Evolutionary conservation across 2,888 invertebrate species (phyloP), one percentile per base, ranked within the genome.

Genomic region (Pheosia tremula): DNA sequence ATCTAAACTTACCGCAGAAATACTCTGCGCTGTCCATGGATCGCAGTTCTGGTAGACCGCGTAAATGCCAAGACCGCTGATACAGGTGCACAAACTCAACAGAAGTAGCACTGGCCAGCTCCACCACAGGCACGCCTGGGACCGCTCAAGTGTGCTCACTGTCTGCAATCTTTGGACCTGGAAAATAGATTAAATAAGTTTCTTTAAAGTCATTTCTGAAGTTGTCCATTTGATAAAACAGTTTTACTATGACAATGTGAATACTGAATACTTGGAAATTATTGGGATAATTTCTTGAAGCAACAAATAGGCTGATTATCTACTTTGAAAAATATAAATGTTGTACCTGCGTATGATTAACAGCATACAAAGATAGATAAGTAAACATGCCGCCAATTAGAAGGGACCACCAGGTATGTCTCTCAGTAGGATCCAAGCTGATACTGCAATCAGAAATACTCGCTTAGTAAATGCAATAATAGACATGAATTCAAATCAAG

Each of bases 371-470:
- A 0, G 98, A 96, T 52, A 97, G 84, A 81, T 96, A 98, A 0
- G 97, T 97, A 59, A 97, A 95, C 49, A 96, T 87, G 0, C 98
- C 98, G n/a, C 98, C 98, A 58, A 98, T 93, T 5, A 95, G 89
- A 39, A 98, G 93, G 0, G 96, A 96, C 95, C 97, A 98, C 95
- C 97, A 96, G 0, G 97, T 96, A 74, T 98, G 97, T n/a, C 98
- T 94, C 58, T 95, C 95, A 0, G 97, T 98, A 5, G 97, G 98
- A 89, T 98, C 97, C 3, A 95, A 76, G 79, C 96, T 95, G 77
- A 97, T 95, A 87, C 97, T 97, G 77, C 77, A 91, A 77, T 83
- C 4, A 47, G 3, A 47, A 47, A 47, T 9, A 45, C n/a, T 47
- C 6, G 47, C 47, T 47, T 47, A 47, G n/a, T 47, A 4, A n/a